Conservation (phyloP, 1,140 invertebrate genomes). For the Brachionus koreanus region DNA sequence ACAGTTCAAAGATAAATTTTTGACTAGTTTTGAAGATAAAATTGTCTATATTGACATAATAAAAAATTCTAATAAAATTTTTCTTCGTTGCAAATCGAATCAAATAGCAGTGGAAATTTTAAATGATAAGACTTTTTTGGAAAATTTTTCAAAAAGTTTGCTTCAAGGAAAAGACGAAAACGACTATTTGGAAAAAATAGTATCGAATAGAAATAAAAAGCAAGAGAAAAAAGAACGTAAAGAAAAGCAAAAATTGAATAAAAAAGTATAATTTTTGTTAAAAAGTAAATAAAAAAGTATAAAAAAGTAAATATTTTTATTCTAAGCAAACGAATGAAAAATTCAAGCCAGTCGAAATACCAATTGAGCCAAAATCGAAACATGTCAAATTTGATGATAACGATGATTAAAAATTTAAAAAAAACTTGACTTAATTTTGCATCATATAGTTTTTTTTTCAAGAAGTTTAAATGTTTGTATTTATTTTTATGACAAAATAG, state of each 20-base stretch:
- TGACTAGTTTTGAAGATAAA: background rate
- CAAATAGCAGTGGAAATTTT: background rate
- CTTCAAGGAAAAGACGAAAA: conserved; percentile 15
- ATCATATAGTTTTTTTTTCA: background rate
- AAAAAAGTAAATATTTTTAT: background rate
- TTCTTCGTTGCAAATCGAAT: background rate
- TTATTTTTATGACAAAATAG: background rate
- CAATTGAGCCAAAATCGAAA: background rate
- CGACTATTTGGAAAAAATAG: conserved; percentile 36
- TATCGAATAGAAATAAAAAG: conserved; percentile 15
- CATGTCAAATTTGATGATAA: conserved; percentile 34
- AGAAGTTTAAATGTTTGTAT: background rate
- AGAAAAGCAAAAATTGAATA: background rate
- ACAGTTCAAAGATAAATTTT: conserved; percentile 4
- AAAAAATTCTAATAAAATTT: conserved; percentile 35
- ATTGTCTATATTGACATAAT: conserved; percentile 36
- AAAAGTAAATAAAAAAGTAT: background rate
- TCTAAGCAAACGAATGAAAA: background rate
- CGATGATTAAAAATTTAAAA: background rate
- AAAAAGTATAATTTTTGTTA: background rate
- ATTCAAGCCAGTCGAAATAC: background rate
- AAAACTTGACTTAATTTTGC: background rate
- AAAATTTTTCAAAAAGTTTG: background rate
- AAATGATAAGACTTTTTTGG: background rate
- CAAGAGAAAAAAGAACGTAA: conserved; percentile 29